phyloP scores from a whole-genome alignment of 2,113 vertebrate species.

The Chamaetylas fuelleborni region DNA sequence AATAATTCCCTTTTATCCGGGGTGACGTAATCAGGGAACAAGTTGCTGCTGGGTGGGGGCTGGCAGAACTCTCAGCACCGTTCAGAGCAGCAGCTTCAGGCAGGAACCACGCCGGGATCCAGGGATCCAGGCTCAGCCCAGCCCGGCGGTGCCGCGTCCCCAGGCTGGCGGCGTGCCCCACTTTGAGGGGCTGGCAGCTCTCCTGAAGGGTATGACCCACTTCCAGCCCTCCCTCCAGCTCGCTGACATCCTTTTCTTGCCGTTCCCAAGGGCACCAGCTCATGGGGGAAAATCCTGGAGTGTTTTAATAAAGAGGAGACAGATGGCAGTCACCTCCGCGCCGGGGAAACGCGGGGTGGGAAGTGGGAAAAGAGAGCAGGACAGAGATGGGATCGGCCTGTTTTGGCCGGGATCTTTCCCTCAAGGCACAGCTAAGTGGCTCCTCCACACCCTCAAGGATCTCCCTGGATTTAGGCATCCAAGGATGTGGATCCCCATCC shows the following conservation, averaged over 20 bases:
- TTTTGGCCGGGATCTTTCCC: not conserved
- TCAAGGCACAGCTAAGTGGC: rapidly evolving
- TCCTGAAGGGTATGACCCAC: constrained; percentile 50
- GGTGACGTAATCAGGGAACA: constrained; percentile 50
- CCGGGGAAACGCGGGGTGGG: not conserved
- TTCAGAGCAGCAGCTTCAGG: not conserved
- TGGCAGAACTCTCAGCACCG: not conserved
- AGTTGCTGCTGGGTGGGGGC: constrained; percentile 34
- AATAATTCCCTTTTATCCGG: constrained; percentile 60
- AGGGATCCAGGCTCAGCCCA: not conserved
- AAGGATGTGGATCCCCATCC: not conserved
- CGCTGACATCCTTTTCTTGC: constrained; percentile 42
- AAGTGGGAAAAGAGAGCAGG: not conserved
- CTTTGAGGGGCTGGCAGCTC: constrained; percentile 22
- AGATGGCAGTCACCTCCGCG: constrained; percentile 42
- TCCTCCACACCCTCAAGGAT: not conserved
- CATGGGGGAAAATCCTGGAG: constrained; percentile 35
- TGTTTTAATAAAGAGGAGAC: constrained; percentile 45
- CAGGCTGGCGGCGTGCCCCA: not conserved
- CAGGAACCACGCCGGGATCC: not conserved
- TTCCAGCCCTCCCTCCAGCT: constrained; percentile 38
- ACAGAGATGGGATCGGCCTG: not conserved
- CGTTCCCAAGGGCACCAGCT: constrained; percentile 6
- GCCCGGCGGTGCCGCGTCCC: not conserved
- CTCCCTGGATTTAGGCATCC: not conserved